phyloP scores from a whole-genome alignment of 2,113 vertebrate species.

The Calyptomena viridis region DNA sequence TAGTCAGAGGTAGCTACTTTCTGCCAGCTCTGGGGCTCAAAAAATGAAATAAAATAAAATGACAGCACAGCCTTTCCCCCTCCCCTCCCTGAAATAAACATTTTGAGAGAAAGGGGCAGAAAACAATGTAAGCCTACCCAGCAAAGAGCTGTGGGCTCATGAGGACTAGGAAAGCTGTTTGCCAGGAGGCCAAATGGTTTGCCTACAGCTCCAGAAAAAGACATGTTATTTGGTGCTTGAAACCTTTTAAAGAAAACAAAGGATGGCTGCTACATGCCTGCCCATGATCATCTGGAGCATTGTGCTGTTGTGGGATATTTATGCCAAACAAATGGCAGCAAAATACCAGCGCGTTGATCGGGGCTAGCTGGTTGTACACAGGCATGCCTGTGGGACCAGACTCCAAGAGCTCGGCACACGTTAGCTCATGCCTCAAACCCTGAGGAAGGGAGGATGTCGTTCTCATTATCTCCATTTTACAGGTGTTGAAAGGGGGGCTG shows the following conservation, averaged over 20 bases:
- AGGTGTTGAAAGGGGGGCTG: neutral
- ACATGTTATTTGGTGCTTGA: constrained; percentile 7
- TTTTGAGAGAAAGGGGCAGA: neutral
- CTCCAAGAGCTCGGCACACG: fast-evolving
- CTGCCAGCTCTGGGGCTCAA: neutral
- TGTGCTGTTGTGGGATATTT: neutral
- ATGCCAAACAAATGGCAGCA: constrained; percentile 12
- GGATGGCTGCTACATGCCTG: neutral
- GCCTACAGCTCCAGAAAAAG: constrained; percentile 21
- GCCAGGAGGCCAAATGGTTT: constrained; percentile 52
- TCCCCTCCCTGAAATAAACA: neutral
- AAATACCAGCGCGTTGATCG: neutral
- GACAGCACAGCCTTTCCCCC: neutral
- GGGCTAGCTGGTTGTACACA: neutral
- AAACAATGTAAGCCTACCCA: neutral
- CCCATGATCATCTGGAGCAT: neutral
- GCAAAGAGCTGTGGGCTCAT: neutral
- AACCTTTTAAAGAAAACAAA: constrained; percentile 53
- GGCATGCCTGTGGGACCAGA: neutral
- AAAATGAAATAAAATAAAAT: neutral
- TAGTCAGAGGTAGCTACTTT: neutral
- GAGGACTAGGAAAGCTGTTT: neutral
- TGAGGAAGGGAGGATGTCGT: fast-evolving
- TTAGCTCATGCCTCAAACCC: fast-evolving
- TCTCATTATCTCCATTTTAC: neutral